These are phyloP conservation scores for Plecotus auritus DNA, from an alignment of 2,113 vertebrate genomes.

Conservation along the genomic window DNA sequence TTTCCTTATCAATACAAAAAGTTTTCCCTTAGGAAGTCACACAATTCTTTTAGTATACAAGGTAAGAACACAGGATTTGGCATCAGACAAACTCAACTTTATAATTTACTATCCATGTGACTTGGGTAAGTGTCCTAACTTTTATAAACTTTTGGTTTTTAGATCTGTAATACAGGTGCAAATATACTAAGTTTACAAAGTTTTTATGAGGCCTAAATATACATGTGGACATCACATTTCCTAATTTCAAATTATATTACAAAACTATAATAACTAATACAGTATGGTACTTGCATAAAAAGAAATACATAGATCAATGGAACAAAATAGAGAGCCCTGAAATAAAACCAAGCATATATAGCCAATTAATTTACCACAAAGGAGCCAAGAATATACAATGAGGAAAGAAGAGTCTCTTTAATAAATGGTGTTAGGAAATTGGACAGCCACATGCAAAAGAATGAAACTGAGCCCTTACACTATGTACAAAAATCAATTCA, in stretches of 20 bases:
- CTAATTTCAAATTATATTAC: background rate
- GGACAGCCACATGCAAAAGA: background rate
- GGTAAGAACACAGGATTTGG: background rate
- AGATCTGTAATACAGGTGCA: background rate
- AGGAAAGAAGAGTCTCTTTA: background rate
- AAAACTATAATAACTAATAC: background rate
- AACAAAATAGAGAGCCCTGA: background rate
- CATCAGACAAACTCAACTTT: background rate
- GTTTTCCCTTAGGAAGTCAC: background rate
- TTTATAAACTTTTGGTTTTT: background rate
- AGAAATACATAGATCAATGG: background rate
- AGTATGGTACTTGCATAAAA: background rate
- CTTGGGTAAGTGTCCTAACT: background rate
- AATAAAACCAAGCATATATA: background rate
- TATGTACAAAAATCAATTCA: background rate
- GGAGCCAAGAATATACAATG: background rate
- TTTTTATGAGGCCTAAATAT: background rate
- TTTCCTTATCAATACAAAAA: background rate
- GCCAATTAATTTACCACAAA: background rate
- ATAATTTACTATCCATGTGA: background rate
- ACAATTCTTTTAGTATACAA: background rate
- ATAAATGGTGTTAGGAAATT: background rate
- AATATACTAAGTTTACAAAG: background rate
- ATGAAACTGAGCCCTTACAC: background rate
- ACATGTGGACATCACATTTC: background rate